Percentiles rank a stretch among this genome's conserved stretches.
Evolutionary conservation across 2,888 invertebrate species (phyloP).

Genomic region (Platypus cylindrus): DNA sequence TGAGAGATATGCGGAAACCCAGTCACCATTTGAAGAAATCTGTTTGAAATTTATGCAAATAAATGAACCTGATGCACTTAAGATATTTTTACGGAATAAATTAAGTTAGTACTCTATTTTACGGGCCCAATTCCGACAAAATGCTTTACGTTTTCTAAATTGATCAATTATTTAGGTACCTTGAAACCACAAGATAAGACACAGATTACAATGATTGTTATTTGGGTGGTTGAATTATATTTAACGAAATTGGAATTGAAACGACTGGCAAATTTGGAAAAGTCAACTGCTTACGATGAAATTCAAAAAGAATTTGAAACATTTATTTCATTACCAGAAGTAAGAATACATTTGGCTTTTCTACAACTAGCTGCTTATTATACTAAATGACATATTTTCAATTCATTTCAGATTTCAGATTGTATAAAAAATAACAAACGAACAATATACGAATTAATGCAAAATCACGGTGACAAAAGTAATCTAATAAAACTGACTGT

Average conservation of each 20-base stretch:
- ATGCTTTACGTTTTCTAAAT: not conserved
- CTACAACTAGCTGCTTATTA: not conserved
- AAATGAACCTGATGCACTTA: constrained; percentile 72
- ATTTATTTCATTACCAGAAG: constrained; percentile 58
- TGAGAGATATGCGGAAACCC: constrained; percentile 75
- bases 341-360: no score
- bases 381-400: not conserved
- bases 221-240: constrained; percentile 91
- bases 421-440: constrained; percentile 37
- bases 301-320: constrained; percentile 66
- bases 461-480: constrained; percentile 87
- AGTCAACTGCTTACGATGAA: constrained; percentile 38
- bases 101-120: constrained; percentile 30
- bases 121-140: not conserved
- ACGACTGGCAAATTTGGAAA: constrained; percentile 36
- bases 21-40: constrained; percentile 87
- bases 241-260: constrained; percentile 76
- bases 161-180: constrained; percentile 34
- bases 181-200: constrained; percentile 66
- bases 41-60: constrained; percentile 77
- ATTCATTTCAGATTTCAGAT: constrained; percentile 11
- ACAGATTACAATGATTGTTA: constrained; percentile 81
- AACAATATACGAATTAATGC: constrained; percentile 80
- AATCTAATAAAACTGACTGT: constrained; percentile 80
- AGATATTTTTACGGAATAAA: constrained; percentile 76